These are phyloP conservation scores for Nannoperca australis DNA, from an alignment of 2,797 vertebrate genomes.

Conservation along the genomic window DNA sequence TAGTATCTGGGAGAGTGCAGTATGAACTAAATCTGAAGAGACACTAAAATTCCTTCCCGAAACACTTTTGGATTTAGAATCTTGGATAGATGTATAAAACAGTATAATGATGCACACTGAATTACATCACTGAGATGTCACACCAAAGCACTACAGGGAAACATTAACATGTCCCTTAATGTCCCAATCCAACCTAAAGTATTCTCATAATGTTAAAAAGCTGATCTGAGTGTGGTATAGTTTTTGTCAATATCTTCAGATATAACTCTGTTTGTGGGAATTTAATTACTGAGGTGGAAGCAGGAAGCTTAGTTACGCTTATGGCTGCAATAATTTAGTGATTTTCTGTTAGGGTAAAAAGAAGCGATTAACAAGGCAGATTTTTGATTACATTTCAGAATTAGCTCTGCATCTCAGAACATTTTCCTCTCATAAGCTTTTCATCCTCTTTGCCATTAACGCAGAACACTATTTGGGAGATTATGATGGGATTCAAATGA, in stretches of 20 bases:
- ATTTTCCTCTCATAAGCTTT: constrained; percentile 52
- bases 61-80: constrained; percentile 4
- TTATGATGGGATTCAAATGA: constrained; percentile 57
- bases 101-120: constrained; percentile 14
- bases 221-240: constrained; percentile 18
- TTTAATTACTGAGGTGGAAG: constrained; percentile 56
- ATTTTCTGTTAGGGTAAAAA: constrained; percentile 52
- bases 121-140: constrained; percentile 14
- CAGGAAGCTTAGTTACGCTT: constrained; percentile 60
- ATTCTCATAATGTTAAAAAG: constrained; percentile 23
- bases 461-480: constrained; percentile 49
- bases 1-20: constrained; percentile 2
- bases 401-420: constrained; percentile 60
- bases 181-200: constrained; percentile 9
- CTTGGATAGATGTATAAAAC: constrained; percentile 11
- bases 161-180: constrained; percentile 17
- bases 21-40: constrained; percentile 27
- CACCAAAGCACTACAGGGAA: background rate
- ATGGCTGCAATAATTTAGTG: constrained; percentile 55
- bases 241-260: constrained; percentile 35
- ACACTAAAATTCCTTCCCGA: constrained; percentile 16
- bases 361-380: constrained; percentile 65
- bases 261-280: constrained; percentile 62
- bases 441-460: constrained; percentile 52
- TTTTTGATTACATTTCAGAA: constrained; percentile 69